A percentile compares a stretch with the other conserved stretches of the same genome.
Conservation (phyloP, 2,888 invertebrate species). For the Sphaerophoria rueppellii region DNA sequence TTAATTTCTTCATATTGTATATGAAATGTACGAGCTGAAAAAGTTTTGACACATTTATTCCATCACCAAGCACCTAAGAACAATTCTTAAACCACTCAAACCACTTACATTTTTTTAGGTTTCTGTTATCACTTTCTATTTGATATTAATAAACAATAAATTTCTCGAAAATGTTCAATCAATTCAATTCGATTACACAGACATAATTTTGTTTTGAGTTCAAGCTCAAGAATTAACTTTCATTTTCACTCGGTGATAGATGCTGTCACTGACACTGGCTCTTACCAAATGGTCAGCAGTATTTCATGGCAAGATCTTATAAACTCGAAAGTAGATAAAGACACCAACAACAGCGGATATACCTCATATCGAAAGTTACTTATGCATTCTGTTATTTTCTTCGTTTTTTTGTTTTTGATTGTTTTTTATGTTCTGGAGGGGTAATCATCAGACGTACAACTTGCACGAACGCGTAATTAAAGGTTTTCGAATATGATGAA, state of each 20-base stretch:
- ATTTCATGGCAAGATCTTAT: constrained; percentile 49
- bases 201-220: constrained; percentile 21
- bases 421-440: constrained; percentile 39
- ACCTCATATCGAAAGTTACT: constrained; percentile 60
- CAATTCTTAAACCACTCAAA: too few species aligned
- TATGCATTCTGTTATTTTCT: constrained; percentile 25
- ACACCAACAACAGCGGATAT: constrained; percentile 29
- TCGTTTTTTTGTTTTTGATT: constrained; percentile 30
- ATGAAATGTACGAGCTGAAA: too few species aligned
- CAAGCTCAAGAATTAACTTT: constrained; percentile 24
- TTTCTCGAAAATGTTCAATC: background rate
- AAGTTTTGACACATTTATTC: too few species aligned
- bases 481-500: constrained; percentile 51
- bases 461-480: constrained; percentile 66
- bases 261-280: constrained; percentile 34
- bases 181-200: constrained; percentile 37
- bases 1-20: too few species aligned
- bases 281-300: constrained; percentile 52
- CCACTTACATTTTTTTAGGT: too few species aligned
- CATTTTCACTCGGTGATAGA: constrained; percentile 19
- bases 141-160: background rate
- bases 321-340: constrained; percentile 49
- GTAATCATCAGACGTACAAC: constrained; percentile 41
- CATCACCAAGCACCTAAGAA: too few species aligned
- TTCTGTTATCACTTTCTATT: background rate